Evolutionary conservation across 2,888 invertebrate species (phyloP).

Genomic region (Hedychridium roseum): DNA sequence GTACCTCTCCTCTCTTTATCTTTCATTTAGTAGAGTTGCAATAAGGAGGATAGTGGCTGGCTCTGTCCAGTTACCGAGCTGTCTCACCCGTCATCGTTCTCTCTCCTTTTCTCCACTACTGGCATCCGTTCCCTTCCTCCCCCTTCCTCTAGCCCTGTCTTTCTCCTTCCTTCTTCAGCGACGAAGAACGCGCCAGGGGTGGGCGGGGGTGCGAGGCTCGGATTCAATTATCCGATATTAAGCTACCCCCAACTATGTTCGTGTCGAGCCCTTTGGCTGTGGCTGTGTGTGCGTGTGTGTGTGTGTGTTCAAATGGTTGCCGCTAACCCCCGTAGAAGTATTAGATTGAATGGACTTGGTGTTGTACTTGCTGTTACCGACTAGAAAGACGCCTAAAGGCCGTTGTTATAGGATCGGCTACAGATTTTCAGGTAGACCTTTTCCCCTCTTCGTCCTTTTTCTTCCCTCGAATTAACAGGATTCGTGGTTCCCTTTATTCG

Average conservation of each 20-base stretch:
- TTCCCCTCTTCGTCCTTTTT: slow-evolving; percentile 14
- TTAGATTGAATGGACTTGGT: slow-evolving; percentile 62
- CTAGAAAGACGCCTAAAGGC: slow-evolving; percentile 52
- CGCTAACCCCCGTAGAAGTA: slow-evolving; percentile 54
- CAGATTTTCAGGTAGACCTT: slow-evolving; percentile 33
- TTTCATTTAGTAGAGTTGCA: slow-evolving; percentile 46
- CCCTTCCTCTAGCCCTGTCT: slow-evolving; percentile 6
- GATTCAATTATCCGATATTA: slow-evolving; percentile 65
- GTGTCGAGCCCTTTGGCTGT: slow-evolving; percentile 44
- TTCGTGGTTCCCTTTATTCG: slow-evolving; percentile 17
- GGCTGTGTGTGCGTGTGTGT: too few species aligned
- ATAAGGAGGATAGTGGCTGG: slow-evolving; percentile 43
- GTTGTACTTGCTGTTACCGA: slow-evolving; percentile 57
- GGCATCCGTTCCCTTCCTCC: slow-evolving; percentile 5
- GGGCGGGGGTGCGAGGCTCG: slow-evolving; percentile 46
- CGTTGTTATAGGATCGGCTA: slow-evolving; percentile 46
- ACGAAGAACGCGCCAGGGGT: slow-evolving; percentile 30
- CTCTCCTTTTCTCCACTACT: slow-evolving; percentile 7
- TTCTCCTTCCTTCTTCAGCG: slow-evolving; percentile 25
- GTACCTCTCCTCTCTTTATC: slow-evolving; percentile 9
- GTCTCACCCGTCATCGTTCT: slow-evolving; percentile 24
- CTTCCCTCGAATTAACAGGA: too few species aligned
- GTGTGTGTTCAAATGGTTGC: slow-evolving; percentile 57
- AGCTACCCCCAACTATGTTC: slow-evolving; percentile 60
- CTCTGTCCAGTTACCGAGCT: slow-evolving; percentile 38